These are phyloP conservation scores for Ceryle rudis DNA, from an alignment of 2,797 vertebrate genomes.

Conservation along the genomic window DNA sequence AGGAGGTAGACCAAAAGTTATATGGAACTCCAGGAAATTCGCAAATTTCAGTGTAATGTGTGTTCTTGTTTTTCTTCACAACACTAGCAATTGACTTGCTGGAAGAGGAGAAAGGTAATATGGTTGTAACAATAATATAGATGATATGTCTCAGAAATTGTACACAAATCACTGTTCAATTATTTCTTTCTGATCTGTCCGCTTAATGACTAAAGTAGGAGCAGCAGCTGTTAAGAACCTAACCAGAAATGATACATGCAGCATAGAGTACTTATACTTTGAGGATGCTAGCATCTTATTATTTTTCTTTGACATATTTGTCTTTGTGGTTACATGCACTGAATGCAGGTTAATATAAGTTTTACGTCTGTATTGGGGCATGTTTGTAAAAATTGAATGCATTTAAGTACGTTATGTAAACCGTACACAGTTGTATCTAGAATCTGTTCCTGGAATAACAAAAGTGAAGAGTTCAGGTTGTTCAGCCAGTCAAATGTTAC, in stretches of 20 bases:
- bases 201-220: not conserved
- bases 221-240: not conserved
- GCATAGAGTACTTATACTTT: not conserved
- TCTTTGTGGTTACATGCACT: not conserved
- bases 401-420: not conserved
- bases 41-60: conserved; percentile 15
- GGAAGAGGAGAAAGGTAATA: conserved; percentile 16
- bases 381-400: not conserved
- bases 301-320: not conserved
- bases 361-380: not conserved
- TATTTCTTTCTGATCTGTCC: conserved; percentile 17
- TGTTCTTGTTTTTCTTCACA: conserved; percentile 41
- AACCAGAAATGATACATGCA: not conserved
- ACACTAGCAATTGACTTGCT: not conserved
- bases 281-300: not conserved
- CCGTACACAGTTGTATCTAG: not conserved
- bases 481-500: not conserved
- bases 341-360: not conserved
- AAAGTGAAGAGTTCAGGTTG: not conserved
- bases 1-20: not conserved
- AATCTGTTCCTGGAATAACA: not conserved
- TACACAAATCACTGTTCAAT: not conserved
- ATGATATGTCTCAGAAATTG: not conserved
- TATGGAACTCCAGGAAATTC: not conserved
- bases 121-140: not conserved